Evolutionary conservation across 2,113 vertebrate genomes (phyloP).

Genomic region (Hyaena hyaena): DNA sequence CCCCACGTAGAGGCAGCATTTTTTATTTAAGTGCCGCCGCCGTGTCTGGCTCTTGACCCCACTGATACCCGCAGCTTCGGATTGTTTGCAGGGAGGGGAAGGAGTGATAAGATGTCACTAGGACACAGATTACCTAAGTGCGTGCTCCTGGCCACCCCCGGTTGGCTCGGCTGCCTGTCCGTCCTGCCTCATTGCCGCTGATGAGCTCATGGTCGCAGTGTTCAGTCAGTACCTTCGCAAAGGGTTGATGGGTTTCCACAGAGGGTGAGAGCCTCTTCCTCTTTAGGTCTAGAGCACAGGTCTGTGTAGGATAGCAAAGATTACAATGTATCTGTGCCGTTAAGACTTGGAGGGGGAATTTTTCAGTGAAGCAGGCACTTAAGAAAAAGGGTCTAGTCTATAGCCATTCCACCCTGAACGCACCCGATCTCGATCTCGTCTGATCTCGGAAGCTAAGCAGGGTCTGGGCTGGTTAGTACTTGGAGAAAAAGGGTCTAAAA

Average conservation of each 20-base stretch:
- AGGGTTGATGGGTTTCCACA: not conserved
- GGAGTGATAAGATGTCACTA: not conserved
- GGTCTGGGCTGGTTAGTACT: no score
- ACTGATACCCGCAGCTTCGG: not conserved
- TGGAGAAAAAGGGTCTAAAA: not conserved
- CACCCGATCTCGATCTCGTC: no score
- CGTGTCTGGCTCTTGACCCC: not conserved
- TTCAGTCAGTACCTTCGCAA: not conserved
- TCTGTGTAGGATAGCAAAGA: not conserved
- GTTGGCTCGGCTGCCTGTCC: not conserved
- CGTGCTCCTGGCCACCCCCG: not conserved
- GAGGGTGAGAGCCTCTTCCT: not conserved
- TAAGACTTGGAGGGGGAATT: not conserved
- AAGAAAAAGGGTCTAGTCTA: not conserved
- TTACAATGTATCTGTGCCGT: not conserved
- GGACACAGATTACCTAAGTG: not conserved
- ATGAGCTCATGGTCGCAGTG: not conserved
- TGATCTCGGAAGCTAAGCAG: no score
- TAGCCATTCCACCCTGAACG: no score
- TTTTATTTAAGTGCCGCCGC: not conserved
- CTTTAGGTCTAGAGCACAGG: not conserved
- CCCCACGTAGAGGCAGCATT: not conserved
- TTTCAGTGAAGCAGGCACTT: not conserved
- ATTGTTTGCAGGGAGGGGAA: not conserved
- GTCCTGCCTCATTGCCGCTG: not conserved